Percentiles rank a stretch among this genome's conserved stretches.
Evolutionary conservation across 2,113 vertebrate genomes (phyloP).

Genomic region (Rhinolophus sinicus): DNA sequence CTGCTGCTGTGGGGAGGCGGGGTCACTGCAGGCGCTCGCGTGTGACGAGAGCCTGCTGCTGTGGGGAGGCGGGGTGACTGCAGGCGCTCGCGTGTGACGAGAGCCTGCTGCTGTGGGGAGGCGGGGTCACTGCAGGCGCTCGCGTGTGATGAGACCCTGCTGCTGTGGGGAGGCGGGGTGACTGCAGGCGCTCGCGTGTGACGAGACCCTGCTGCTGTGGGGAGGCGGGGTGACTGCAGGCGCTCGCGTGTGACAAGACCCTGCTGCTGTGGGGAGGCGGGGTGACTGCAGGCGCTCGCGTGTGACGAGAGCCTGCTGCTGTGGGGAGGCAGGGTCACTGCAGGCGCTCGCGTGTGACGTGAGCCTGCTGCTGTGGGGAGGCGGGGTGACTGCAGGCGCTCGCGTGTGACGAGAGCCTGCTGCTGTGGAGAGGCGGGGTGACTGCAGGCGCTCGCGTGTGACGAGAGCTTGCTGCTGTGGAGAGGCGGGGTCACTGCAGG

Average conservation of each 20-base stretch:
- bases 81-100: neutral
- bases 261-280: neutral
- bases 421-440: neutral
- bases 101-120: neutral
- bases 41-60: accelerated
- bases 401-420: accelerated
- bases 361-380: neutral
- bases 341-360: neutral
- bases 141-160: accelerated
- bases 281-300: neutral
- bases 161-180: neutral
- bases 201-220: accelerated
- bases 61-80: neutral
- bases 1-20: neutral
- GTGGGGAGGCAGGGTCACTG: neutral
- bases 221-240: neutral
- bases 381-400: neutral
- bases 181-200: accelerated
- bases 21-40: neutral
- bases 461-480: accelerated
- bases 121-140: neutral
- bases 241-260: accelerated
- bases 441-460: accelerated
- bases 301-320: accelerated
- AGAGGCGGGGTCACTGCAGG: neutral